Base-by-base conservation (phyloP, 1,140 invertebrate species). In the Drosophila hydei region DNA sequence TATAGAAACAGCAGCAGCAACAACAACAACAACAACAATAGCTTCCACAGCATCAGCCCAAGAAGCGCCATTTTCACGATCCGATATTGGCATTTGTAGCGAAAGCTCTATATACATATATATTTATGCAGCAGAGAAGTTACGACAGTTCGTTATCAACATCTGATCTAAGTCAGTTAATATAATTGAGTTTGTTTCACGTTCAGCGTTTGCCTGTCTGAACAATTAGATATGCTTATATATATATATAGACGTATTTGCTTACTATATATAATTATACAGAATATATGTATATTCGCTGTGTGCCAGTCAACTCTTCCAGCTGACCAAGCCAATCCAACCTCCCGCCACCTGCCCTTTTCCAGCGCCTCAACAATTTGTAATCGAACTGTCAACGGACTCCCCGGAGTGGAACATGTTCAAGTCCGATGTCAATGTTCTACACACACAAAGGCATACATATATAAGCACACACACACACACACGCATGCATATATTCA, bases 91-190 rank as follows among this genome's bases (percentile, higher is more conserved):
- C n/a, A n/a, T n/a, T n/a, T n/a, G n/a, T n/a, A n/a, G n/a, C n/a
- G n/a, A n/a, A n/a, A n/a, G n/a, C n/a, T n/a, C n/a, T n/a, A 11
- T 18, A 18, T 3, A 4, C 18, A 19, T 45, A 45, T 45, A 19
- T 45, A 45, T 23, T 1, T 52, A 30, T 33, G 14, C 68, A 77
- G 45, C 23, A 40, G 21, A 77, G 45, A 27, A 40, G 21, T 65
- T 33, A 14, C 14, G 6, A 16, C 12, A 42, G n/a, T 42, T 42
- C 38, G n/a, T 42, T 40, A 16, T 2, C n/a, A n/a, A 4, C 38
- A 14, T 38, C 36, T 1, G 38, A 40, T 40, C 38, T 38, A n/a
- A 38, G 12, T 38, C 36, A 38, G 25, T 27, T 30, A 30, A 30
- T 8, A 30, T 30, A 30, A 30, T 30, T n/a, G n/a, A n/a, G n/a